Base-by-base conservation (phyloP, 2,113 vertebrate genomes). In the Mormoops blainvillei region DNA sequence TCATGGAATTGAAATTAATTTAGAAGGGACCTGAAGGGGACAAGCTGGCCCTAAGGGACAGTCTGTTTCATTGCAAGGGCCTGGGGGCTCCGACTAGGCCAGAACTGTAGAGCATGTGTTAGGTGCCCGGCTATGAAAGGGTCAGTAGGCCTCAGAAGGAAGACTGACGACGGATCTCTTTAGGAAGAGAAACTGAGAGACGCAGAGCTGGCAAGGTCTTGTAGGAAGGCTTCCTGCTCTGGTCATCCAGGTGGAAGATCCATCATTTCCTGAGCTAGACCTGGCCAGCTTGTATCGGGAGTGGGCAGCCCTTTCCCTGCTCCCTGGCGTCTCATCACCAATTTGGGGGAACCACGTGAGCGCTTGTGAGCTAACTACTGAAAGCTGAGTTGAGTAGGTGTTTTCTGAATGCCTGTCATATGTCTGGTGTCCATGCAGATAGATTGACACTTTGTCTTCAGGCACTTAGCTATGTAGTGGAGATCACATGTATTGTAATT, bases 111-210 rank as follows among this genome's bases (percentile, higher is more conserved):
- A 15, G 45, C 6, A 1, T 31, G 13, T 14, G 0, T 58, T n/a
- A 65, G 48, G 24, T 45, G 33, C 48, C 61, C 28, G 73, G 4
- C 5, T 20, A 7, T 67, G 68, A n/a, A 48, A 52, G 78, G 68
- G 56, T 12, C 0, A 18, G 0, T 0, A 8, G n/a, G 14, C 58
- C 76, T 5, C 36, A n/a, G 71, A 50, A 61, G 50, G 73, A 38
- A 28, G 50, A 4, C n/a, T 1, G 48, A 31, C 0, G 1, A 0
- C 0, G n/a, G 48, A 14, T 20, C 48, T 36, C 41, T 0, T 22
- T 24, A 31, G 14, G 76, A 50, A 4, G 4, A 65, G 56, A 5
- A 19, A 9, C 26, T 41, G 58, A 15, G 67, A 41, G 61, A 52
- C 38, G 1, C 20, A 2, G 52, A n/a, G 38, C 74, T 13, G 15